Base-by-base conservation (phyloP, 1,140 invertebrate species). In the Drosophila busckii region DNA sequence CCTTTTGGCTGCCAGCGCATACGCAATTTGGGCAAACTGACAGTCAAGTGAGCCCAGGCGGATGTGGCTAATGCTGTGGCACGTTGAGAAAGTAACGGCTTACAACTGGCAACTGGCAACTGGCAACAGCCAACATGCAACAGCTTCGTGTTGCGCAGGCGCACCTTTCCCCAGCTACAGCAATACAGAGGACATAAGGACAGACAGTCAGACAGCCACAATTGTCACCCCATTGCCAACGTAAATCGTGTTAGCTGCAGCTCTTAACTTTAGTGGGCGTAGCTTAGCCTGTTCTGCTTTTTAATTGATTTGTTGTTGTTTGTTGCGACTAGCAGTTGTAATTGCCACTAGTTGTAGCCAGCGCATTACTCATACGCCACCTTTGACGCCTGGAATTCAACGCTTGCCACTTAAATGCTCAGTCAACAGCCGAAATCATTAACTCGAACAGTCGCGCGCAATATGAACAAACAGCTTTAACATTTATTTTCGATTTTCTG, bases 161-260 rank as follows among this genome's bases (percentile, higher is more conserved):
- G 75, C 75, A 82, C 75, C 75, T 82, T 82, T 82, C 75, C 65
- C 75, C 69, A 59, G 52, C 13, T 17, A 42, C 9, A 52, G 7
- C 10, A 17, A 41, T 7, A 70, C 28, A 25, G 19, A 61, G 4
- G 10, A 17, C 16, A 25, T 22, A 19, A 16, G n/a, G 40, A 35
- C 29, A 53, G 41, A 22, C 29, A 25, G 13, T 3, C 15, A 53
- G 42, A 48, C 41, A 70, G 44, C 63, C 45, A 67, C 70, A 82
- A 73, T 82, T 78, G 73, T 78, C 75, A 68, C 71, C 63, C 41
- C 59, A 64, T 63, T 64, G 70, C 70, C 70, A 75, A 69, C 66
- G 70, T 78, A 76, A 76, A 58, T 71, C 73, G 71, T 80, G 73
- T 78, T 71, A 68, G n/a, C n/a, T n/a, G n/a, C n/a, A n/a, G n/a